Percentiles rank a stretch among this genome's conserved stretches.
phyloP scores from a whole-genome alignment of 1,140 invertebrate species.

The Caenorhabditis tropicalis region DNA sequence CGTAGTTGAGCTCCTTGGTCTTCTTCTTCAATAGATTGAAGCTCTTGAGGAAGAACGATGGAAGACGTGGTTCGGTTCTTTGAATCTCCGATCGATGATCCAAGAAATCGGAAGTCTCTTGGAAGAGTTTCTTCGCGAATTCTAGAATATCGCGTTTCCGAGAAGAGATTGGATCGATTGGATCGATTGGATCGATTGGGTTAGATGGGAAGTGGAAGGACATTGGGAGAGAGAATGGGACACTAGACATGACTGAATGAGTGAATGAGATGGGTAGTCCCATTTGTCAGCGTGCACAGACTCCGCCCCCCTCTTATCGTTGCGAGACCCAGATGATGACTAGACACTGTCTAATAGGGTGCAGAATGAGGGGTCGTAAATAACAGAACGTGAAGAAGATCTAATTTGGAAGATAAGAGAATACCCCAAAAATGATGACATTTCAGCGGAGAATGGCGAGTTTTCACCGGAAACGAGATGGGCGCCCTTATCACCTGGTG shows the following conservation, averaged over 20 bases:
- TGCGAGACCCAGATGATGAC: no score
- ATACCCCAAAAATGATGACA: slow-evolving; percentile 14
- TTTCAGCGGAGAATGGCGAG: slow-evolving; percentile 82
- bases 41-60: background rate
- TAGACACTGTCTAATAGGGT: no score
- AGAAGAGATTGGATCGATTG: no score
- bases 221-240: no score
- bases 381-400: no score
- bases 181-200: no score
- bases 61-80: background rate
- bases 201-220: background rate
- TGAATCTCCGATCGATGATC: background rate
- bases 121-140: background rate
- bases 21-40: background rate
- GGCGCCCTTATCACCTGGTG: slow-evolving; percentile 95
- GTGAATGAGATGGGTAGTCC: no score
- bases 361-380: no score
- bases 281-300: no score
- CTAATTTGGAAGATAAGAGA: no score
- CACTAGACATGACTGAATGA: no score
- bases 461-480: slow-evolving; percentile 94
- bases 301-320: no score
- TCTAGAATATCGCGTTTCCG: background rate
- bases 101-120: background rate
- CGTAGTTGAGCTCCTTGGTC: background rate